Conservation (phyloP, 2,888 invertebrate species). For the Lacanobia oleracea region DNA sequence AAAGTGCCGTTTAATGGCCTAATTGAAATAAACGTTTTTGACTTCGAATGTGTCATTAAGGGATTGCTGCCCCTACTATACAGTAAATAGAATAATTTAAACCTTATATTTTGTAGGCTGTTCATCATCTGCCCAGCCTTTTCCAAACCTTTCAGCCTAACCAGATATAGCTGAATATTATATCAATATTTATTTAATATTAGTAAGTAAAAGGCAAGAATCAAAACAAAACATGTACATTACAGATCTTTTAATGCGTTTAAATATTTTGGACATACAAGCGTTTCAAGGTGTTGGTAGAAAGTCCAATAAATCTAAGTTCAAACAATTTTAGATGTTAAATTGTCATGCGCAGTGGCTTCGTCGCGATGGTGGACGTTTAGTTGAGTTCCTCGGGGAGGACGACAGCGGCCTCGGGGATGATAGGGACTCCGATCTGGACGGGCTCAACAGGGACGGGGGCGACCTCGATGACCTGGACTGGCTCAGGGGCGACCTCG, state of each 20-base stretch:
- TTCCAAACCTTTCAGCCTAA: too few relatives aligned
- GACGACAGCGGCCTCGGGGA: constrained; percentile 66
- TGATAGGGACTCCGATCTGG: constrained; percentile 54
- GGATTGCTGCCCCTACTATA: too few relatives aligned
- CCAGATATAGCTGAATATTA: too few relatives aligned
- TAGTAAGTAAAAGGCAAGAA: too few relatives aligned
- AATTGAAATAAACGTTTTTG: too few relatives aligned
- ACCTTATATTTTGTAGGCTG: too few relatives aligned
- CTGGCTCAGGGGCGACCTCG: constrained; percentile 28
- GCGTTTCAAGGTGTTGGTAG: constrained; percentile 56
- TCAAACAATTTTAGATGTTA: constrained; percentile 38
- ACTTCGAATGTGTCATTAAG: too few relatives aligned
- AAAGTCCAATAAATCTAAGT: constrained; percentile 45
- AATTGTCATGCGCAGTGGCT: constrained; percentile 48
- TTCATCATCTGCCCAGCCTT: too few relatives aligned
- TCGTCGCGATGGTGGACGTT: constrained; percentile 28
- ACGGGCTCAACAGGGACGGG: constrained; percentile 62
- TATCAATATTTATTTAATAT: too few relatives aligned
- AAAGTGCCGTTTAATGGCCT: too few relatives aligned
- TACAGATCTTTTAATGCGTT: constrained; percentile 46
- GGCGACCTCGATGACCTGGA: constrained; percentile 29
- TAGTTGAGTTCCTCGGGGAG: constrained; percentile 70
- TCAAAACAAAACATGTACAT: constrained; percentile 36
- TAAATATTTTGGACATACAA: constrained; percentile 49
- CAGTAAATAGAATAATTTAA: too few relatives aligned